Evolutionary conservation across 2,797 vertebrate genomes (phyloP).

Genomic region (Coilia nasus): DNA sequence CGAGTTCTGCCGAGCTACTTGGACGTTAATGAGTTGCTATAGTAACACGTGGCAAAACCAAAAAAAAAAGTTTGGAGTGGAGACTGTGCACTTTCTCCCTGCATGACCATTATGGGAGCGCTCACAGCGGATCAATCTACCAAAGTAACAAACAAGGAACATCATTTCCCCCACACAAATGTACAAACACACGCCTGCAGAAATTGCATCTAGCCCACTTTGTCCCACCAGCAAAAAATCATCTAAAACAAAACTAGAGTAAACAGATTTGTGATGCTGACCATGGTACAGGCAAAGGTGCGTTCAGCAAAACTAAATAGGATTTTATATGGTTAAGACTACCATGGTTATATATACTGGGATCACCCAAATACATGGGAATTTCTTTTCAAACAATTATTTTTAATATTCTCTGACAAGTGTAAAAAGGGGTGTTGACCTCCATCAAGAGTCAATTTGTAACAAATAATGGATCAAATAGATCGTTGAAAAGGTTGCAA

Average conservation of each 20-base stretch:
- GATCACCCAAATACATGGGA: not conserved
- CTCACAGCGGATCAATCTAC: too few species aligned
- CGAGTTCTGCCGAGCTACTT: not conserved
- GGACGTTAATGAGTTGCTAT: too few species aligned
- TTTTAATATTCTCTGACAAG: too few species aligned
- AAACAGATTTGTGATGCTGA: not conserved
- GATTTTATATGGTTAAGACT: not conserved
- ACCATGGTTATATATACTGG: not conserved
- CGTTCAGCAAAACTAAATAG: not conserved
- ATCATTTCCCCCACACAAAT: not conserved
- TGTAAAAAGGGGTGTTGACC: too few species aligned
- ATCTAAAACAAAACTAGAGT: not conserved
- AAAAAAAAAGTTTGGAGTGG: too few species aligned
- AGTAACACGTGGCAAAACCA: too few species aligned
- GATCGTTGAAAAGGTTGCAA: too few species aligned
- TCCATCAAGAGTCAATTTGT: too few species aligned
- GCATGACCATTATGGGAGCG: too few species aligned
- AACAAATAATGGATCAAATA: too few species aligned
- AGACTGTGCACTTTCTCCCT: too few species aligned
- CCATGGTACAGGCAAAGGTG: not conserved
- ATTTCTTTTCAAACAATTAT: not conserved
- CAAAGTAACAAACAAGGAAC: too few species aligned
- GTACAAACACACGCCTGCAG: not conserved
- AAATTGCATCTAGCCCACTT: not conserved
- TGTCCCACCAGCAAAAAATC: not conserved